Conservation (phyloP, 2,888 invertebrate genomes). For the Drosophila lutescens region DNA sequence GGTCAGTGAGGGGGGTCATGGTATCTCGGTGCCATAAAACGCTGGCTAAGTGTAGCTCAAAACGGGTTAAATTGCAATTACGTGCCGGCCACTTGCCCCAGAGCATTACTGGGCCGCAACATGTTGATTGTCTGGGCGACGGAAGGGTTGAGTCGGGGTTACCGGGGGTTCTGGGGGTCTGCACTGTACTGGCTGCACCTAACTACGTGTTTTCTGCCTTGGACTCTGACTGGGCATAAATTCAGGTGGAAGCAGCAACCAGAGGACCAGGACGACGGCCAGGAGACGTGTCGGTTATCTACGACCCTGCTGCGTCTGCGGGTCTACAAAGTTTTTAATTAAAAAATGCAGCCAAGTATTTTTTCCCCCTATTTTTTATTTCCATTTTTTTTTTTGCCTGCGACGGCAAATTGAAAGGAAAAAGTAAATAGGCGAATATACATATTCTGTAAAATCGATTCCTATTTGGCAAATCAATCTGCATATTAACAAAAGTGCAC, state of each 20-base stretch:
- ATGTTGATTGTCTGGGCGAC: constrained; percentile 55
- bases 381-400: background rate
- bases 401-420: background rate
- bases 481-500: constrained; percentile 56
- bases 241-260: constrained; percentile 17
- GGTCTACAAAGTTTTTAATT: constrained; percentile 66
- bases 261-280: background rate
- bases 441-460: constrained; percentile 36
- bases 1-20: constrained; percentile 19
- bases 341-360: constrained; percentile 50
- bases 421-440: constrained; percentile 15
- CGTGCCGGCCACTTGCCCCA: constrained; percentile 56
- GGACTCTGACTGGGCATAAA: constrained; percentile 49
- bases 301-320: constrained; percentile 47
- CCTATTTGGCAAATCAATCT: constrained; percentile 60
- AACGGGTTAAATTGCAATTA: constrained; percentile 63
- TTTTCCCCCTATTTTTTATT: background rate
- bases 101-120: constrained; percentile 61
- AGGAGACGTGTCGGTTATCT: constrained; percentile 42
- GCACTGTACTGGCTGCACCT: constrained; percentile 19
- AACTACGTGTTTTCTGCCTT: constrained; percentile 34
- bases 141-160: constrained; percentile 14
- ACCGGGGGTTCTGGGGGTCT: background rate
- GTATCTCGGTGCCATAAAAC: constrained; percentile 48
- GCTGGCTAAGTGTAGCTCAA: constrained; percentile 53